Percentiles rank a stretch among this genome's conserved stretches.
Evolutionary conservation across 2,797 vertebrate species (phyloP).

Genomic region (Poliocrania exsul): DNA sequence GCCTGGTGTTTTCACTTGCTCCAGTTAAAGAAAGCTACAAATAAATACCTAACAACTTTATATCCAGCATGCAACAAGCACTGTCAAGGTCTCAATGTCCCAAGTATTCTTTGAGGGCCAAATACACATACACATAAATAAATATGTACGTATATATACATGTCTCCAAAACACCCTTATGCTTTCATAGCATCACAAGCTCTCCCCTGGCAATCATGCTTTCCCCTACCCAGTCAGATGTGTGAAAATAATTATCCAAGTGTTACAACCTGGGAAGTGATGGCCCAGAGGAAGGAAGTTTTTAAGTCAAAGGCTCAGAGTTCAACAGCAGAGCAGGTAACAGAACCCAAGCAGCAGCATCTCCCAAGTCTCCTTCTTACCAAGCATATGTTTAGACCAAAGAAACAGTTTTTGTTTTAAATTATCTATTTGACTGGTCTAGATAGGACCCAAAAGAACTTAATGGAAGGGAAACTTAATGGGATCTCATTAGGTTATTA

Average conservation of each 20-base stretch:
- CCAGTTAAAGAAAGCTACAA: neutral
- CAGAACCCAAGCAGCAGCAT: neutral
- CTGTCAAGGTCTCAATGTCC: neutral
- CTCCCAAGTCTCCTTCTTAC: conserved; percentile 21
- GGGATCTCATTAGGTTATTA: conserved; percentile 60
- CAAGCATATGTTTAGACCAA: conserved; percentile 33
- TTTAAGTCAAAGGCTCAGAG: neutral
- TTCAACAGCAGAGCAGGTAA: neutral
- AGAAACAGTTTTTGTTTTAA: conserved; percentile 48
- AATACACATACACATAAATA: neutral
- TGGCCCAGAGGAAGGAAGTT: neutral
- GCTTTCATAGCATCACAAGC: neutral
- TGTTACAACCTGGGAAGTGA: neutral
- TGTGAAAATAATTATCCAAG: neutral
- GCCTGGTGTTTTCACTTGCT: neutral
- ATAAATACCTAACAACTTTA: neutral
- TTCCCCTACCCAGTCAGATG: neutral
- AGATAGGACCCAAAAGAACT: conserved; percentile 61
- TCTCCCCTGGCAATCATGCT: neutral
- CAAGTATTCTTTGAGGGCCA: neutral
- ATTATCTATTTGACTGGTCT: conserved; percentile 46
- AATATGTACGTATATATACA: neutral
- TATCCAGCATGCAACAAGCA: neutral
- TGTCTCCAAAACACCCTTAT: neutral
- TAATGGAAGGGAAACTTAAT: conserved; percentile 61